Evolutionary conservation across 2,797 vertebrate genomes (phyloP), one percentile per base, ranked within the genome.

Genomic region (Enteromius radiatus): DNA sequence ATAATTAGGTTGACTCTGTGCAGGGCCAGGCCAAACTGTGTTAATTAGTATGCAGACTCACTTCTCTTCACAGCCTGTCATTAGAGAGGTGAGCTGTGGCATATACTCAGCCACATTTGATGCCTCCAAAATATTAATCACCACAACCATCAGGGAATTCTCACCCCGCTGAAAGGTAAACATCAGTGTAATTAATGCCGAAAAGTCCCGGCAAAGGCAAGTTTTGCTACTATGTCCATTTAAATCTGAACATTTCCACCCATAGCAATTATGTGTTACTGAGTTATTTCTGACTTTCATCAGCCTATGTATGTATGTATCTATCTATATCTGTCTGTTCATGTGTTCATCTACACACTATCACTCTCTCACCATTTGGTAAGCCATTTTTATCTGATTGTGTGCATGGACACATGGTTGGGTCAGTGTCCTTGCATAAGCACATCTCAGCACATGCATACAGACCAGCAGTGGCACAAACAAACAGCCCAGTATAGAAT

Each of bases 11-110:
- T 79, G 82, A 85, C 54, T 76, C 43, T 79, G 81, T 90, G 81
- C 87, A 85, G 71, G 77, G 68, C 85, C 68, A 78, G 78, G 79
- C 77, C 63, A 80, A 70, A 68, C 21, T 21, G 47, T 70, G 56
- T 68, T 84, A 59, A 84, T 90, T 88, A 88, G 85, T 89, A 90
- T 92, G 88, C 89, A 89, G 77, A 78, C 47, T 76, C 88, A 88
- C 84, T 84, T 74, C 74, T 86, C 84, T 77, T 85, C 83, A 89
- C 73, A 76, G 82, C 41, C 74, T 76, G 82, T 81, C 84, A 83
- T 85, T 86, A 81, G 86, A 86, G 82, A 86, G 77, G 73, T 68
- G 76, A 87, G 83, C 84, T 84, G 87, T 84, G 88, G 88, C 86
- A 92, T 89, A 87, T 71, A 90, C 90, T 89, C 87, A 41, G 54